Evolutionary conservation across 2,797 vertebrate genomes (phyloP).

Genomic region (Nothura maculosa): DNA sequence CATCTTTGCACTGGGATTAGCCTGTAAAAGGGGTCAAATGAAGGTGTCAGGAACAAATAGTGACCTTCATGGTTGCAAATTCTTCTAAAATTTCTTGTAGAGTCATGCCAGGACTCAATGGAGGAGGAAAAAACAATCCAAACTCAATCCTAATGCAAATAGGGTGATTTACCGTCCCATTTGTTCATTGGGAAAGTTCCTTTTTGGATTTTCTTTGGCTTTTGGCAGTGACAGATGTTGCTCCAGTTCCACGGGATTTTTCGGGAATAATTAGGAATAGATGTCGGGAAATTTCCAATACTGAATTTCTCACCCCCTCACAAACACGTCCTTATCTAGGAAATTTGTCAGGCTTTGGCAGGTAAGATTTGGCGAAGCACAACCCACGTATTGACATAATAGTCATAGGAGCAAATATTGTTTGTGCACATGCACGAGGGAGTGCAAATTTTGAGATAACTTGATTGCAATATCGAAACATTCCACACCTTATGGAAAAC

Average conservation of each 20-base stretch:
- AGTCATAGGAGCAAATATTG: neutral
- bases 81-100: neutral
- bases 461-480: neutral
- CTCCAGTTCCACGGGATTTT: neutral
- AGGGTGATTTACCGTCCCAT: neutral
- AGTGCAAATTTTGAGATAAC: constrained; percentile 38
- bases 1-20: neutral
- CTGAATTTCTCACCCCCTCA: neutral
- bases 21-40: neutral
- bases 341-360: neutral
- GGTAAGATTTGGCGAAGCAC: neutral
- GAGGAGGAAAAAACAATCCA: neutral
- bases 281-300: constrained; percentile 32
- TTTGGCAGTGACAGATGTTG: neutral
- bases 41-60: neutral
- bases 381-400: neutral
- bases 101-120: neutral
- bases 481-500: constrained; percentile 40
- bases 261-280: neutral
- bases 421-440: neutral
- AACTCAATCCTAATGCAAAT: neutral
- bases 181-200: neutral
- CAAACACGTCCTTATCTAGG: constrained; percentile 33
- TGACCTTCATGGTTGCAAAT: neutral
- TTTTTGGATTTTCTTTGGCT: neutral